phyloP scores from a whole-genome alignment of 1,140 invertebrate species.

The Thereuonema tuberculata region DNA sequence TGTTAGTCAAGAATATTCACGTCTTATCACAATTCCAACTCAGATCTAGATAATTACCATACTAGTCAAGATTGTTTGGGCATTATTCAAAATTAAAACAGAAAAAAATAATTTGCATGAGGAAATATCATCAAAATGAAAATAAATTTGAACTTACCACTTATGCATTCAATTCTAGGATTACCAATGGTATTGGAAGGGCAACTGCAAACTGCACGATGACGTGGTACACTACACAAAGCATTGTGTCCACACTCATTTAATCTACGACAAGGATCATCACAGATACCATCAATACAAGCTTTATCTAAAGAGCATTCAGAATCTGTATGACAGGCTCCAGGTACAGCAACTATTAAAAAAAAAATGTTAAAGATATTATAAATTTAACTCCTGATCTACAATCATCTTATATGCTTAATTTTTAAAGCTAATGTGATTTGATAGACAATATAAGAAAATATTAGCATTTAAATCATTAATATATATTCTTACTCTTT shows the following conservation, averaged over 20 bases:
- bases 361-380: not conserved
- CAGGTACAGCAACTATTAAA: conserved; percentile 38
- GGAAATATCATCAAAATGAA: too few species aligned
- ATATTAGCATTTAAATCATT: too few species aligned
- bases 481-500: conserved; percentile 6
- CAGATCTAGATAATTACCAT: too few species aligned
- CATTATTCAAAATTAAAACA: too few species aligned
- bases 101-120: too few species aligned
- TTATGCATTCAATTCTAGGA: conserved; percentile 48
- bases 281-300: conserved; percentile 72
- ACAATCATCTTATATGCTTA: too few species aligned
- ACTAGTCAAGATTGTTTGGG: too few species aligned
- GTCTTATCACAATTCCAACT: too few species aligned
- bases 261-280: conserved; percentile 61
- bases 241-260: conserved; percentile 62
- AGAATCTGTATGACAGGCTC: conserved; percentile 71
- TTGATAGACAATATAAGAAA: too few species aligned
- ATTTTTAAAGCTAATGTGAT: too few species aligned
- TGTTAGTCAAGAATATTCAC: too few species aligned
- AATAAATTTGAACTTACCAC: conserved; percentile 18
- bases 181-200: conserved; percentile 64
- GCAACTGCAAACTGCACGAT: conserved; percentile 68
- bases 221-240: conserved; percentile 65
- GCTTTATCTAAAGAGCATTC: conserved; percentile 71
- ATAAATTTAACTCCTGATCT: too few species aligned